These are phyloP conservation scores for Lontra canadensis DNA, from an alignment of 2,113 vertebrate species.

Conservation along the genomic window DNA sequence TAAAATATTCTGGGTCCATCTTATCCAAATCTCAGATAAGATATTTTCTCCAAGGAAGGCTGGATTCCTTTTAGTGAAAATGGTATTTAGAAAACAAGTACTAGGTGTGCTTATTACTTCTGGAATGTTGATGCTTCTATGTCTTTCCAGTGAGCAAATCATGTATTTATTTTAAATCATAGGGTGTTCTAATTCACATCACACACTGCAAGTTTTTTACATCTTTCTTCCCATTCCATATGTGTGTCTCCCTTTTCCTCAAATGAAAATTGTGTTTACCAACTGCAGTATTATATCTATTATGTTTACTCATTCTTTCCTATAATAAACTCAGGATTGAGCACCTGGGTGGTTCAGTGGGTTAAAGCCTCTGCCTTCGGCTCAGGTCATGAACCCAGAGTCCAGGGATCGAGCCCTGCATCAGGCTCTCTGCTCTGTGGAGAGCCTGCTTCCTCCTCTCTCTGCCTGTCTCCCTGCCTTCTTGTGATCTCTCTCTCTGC, in stretches of 20 bases:
- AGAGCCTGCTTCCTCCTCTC: too few species aligned
- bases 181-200: neutral
- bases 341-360: too few species aligned
- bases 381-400: too few species aligned
- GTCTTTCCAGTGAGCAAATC: neutral
- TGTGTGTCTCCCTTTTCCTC: neutral
- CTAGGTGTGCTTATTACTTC: neutral
- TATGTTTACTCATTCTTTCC: neutral
- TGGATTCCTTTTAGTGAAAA: neutral
- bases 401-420: too few species aligned
- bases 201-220: neutral
- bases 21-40: neutral
- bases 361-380: too few species aligned
- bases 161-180: neutral
- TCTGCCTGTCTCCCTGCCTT: too few species aligned
- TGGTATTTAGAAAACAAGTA: neutral
- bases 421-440: too few species aligned
- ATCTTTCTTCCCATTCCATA: neutral
- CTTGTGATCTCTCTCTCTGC: too few species aligned
- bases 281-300: neutral
- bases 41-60: neutral
- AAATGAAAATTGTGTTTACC: neutral
- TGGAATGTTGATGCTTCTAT: neutral
- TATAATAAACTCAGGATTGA: neutral
- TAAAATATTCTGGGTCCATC: neutral